Conservation (phyloP, 2,888 invertebrate genomes). For the Dynastes tityus region DNA sequence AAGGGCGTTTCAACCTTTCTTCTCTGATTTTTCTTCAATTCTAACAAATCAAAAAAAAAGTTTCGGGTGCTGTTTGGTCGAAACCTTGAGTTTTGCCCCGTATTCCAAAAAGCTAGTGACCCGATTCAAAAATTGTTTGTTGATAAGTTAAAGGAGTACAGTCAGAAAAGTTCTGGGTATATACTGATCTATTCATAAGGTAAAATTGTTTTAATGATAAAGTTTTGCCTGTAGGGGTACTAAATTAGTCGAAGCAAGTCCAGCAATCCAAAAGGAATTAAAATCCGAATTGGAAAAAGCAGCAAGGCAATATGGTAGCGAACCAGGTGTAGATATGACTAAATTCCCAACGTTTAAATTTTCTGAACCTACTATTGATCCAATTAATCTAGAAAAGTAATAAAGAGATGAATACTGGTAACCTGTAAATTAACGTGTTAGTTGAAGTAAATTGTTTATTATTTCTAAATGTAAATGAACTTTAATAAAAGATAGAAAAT, state of each 20-base stretch:
- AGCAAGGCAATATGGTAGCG: conserved; percentile 57
- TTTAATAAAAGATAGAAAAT: conserved; percentile 2
- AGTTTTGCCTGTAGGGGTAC: conserved; percentile 76
- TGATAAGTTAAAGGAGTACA: conserved; percentile 93
- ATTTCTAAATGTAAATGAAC: conserved; percentile 18
- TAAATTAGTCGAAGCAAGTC: conserved; percentile 87
- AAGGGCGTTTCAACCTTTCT: no score
- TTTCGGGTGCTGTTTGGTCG: conserved; percentile 69
- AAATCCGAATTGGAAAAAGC: conserved; percentile 80
- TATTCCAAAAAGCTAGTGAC: conserved; percentile 82
- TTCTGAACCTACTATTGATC: conserved; percentile 80
- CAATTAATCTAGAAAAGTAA: conserved; percentile 72
- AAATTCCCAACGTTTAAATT: conserved; percentile 90
- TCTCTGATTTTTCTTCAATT: no score
- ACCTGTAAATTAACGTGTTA: conserved; percentile 48
- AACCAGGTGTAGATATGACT: conserved; percentile 75
- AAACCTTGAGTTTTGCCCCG: conserved; percentile 84
- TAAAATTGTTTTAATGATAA: background rate
- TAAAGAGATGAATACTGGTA: conserved; percentile 31
- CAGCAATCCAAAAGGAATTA: conserved; percentile 68
- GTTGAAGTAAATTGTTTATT: conserved; percentile 37
- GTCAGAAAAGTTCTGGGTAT: conserved; percentile 64
- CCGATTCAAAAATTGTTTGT: conserved; percentile 96
- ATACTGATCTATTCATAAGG: background rate
- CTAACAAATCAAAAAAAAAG: background rate